Evolutionary conservation across 2,797 vertebrate genomes (phyloP).

Genomic region (Triplophysa yarkandensis): DNA sequence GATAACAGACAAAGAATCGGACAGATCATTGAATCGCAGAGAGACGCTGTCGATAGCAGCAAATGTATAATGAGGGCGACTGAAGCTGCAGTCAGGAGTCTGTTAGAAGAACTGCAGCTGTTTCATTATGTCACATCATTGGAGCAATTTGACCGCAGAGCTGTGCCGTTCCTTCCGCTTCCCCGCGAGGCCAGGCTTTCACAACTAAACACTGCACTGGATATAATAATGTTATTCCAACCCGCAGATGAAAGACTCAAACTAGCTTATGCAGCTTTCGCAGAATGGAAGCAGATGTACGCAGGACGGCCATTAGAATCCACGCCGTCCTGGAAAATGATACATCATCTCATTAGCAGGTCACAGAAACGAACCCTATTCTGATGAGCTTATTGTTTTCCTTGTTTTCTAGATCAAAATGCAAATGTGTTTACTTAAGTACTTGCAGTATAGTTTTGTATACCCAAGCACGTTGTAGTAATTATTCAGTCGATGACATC

Average conservation of each 20-base stretch:
- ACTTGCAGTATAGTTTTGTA: too few relatives aligned
- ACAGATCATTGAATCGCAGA: constrained; percentile 8
- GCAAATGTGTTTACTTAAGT: too few relatives aligned
- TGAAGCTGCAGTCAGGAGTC: constrained; percentile 33
- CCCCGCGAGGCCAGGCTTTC: neutral
- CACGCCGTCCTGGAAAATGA: too few relatives aligned
- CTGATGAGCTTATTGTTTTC: too few relatives aligned
- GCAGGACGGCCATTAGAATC: neutral
- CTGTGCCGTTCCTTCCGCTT: neutral
- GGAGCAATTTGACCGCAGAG: neutral
- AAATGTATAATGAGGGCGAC: constrained; percentile 31
- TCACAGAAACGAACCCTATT: too few relatives aligned
- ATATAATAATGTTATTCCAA: neutral
- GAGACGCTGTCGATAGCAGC: constrained; percentile 18
- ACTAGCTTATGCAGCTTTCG: neutral
- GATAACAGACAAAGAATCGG: constrained; percentile 1
- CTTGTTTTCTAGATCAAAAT: too few relatives aligned
- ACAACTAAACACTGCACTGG: neutral
- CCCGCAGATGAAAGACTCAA: neutral
- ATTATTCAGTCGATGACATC: too few relatives aligned
- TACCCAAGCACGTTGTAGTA: too few relatives aligned
- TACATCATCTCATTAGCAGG: too few relatives aligned
- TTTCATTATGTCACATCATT: constrained; percentile 20
- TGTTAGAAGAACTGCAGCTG: constrained; percentile 40
- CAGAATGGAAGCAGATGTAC: neutral